Conservation (phyloP, 2,113 vertebrate species). For the Excalfactoria chinensis region DNA sequence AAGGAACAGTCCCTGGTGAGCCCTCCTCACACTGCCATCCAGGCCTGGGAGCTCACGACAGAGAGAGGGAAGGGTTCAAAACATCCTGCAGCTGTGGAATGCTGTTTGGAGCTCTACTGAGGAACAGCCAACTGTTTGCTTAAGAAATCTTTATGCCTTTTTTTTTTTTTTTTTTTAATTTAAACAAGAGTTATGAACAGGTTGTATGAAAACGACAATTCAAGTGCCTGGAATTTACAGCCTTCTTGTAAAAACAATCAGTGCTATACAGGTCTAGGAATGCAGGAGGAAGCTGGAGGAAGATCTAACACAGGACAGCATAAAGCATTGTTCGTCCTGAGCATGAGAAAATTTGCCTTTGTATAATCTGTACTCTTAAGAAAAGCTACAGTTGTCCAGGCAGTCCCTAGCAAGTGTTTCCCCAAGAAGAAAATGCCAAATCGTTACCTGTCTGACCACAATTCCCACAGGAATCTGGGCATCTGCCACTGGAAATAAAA, state of each 20-base stretch:
- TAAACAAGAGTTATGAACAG: background rate
- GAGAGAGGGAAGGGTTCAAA: background rate
- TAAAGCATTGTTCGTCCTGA: background rate
- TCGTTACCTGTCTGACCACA: background rate
- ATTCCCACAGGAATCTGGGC: background rate
- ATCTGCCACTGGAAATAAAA: background rate
- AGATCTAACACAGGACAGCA: background rate
- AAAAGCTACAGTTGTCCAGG: background rate
- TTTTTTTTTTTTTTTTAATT: background rate
- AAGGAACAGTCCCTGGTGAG: background rate
- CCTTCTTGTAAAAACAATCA: background rate
- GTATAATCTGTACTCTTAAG: background rate
- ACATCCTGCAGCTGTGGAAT: background rate
- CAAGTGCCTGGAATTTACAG: background rate
- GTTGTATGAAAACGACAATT: background rate
- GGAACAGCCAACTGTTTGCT: background rate
- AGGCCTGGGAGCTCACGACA: rapidly evolving
- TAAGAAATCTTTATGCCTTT: background rate
- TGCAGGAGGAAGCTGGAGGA: background rate
- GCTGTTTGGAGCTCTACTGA: background rate
- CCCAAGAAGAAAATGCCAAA: background rate
- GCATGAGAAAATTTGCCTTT: background rate
- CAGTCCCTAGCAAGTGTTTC: background rate
- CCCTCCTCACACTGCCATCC: background rate
- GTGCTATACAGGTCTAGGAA: background rate